Base-by-base conservation (phyloP, 2,113 vertebrate genomes). In the Girardinichthys multiradiatus region DNA sequence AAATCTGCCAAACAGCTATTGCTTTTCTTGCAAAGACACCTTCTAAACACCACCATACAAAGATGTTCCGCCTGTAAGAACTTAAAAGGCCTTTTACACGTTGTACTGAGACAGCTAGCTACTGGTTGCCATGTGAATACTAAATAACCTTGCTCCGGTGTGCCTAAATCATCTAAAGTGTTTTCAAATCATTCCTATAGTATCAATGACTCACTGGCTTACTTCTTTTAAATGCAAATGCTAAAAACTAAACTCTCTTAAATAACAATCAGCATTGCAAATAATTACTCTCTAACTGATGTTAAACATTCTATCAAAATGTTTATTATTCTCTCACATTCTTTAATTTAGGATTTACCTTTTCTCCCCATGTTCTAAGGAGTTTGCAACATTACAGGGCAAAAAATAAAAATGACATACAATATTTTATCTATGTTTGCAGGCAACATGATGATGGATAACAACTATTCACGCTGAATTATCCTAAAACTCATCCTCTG, bases 281-380 rank as follows among this genome's bases (percentile, higher is more conserved):
- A 79, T 77, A 77, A 87, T 90, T 79, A n/a, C 83, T 87, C 80
- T 87, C 67, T 59, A 65, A 81, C 85, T 85, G 83, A 82, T 79
- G 24, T 77, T 72, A 77, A 77, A 79, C 79, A 69, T 69, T 64
- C 30, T 63, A 76, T 80, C 39, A 11, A 70, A 71, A 61, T 29
- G 27, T 19, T 24, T 12, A 39, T 39, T 39, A 39, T 39, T 76
- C 28, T 65, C 65, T n/a, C 30, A 13, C 57, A n/a, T 63, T 27
- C 28, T 63, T 80, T 30, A 71, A 15, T 42, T 27, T 72, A 31
- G 51, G 45, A 72, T 68, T n/a, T n/a, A n/a, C n/a, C n/a, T n/a
- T 63, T 70, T 58, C 28, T 12, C 48, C 28, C 60, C 31, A 33
- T 6, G 31, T 33, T 69, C 73, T 83, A 67, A 51, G 77, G 24